Evolutionary conservation across 1,140 invertebrate genomes (phyloP).

Genomic region (Lucilia cuprina): DNA sequence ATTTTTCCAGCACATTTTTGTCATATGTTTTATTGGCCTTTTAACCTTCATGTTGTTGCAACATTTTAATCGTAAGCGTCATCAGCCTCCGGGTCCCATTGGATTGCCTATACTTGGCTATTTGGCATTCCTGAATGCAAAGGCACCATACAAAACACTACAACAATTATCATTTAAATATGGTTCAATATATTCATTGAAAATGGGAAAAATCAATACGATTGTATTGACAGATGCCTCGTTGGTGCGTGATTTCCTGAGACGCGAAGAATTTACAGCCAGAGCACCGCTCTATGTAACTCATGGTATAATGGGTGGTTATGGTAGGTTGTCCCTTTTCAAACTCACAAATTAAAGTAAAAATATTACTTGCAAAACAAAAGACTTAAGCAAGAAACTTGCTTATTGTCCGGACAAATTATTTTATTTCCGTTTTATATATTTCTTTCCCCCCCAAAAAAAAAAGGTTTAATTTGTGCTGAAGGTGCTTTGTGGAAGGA

Average conservation of each 20-base stretch:
- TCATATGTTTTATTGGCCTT: conserved; percentile 7
- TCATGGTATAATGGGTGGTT: conserved; percentile 85
- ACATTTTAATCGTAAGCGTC: conserved; percentile 35
- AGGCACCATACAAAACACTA: conserved; percentile 74
- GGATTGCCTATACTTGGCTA: conserved; percentile 81
- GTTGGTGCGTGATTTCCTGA: conserved; percentile 73
- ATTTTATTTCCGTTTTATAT: background rate
- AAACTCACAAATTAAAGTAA: too few species aligned
- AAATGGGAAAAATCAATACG: conserved; percentile 75
- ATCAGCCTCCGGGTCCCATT: conserved; percentile 77
- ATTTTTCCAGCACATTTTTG: background rate
- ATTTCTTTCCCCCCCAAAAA: background rate
- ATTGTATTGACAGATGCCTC: conserved; percentile 78
- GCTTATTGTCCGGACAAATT: background rate
- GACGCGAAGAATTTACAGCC: conserved; percentile 73
- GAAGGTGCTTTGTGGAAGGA: conserved; percentile 84
- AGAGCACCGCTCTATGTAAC: conserved; percentile 82
- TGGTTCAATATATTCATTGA: conserved; percentile 74
- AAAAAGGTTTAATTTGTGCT: conserved; percentile 79
- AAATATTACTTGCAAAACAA: conserved; percentile 39
- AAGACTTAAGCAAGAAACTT: conserved; percentile 61
- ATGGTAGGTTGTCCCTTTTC: conserved; percentile 68
- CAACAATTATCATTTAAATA: conserved; percentile 71
- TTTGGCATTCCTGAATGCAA: conserved; percentile 73
- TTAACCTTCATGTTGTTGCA: background rate